phyloP scores from a whole-genome alignment of 1,140 invertebrate species.

The Hydropsyche tenuis region DNA sequence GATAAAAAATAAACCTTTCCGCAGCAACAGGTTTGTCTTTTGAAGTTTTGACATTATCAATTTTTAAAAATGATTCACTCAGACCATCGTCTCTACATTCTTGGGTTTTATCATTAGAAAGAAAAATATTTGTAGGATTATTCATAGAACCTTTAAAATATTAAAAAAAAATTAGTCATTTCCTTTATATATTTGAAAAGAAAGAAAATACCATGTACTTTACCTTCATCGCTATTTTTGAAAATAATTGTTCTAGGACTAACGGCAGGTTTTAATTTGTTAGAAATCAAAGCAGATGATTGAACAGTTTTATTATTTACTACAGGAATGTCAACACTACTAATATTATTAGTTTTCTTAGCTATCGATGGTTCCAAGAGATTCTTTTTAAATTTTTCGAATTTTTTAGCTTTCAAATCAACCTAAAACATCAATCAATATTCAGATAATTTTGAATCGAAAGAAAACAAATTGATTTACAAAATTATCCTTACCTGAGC shows the following conservation, averaged over 20 bases:
- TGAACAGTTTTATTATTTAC: neutral
- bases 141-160: neutral
- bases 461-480: neutral
- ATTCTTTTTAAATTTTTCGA: conserved; percentile 8
- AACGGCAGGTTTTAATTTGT: conserved; percentile 2
- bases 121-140: neutral
- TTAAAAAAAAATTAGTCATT: conserved; percentile 3
- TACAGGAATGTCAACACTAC: neutral
- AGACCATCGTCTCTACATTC: neutral
- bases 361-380: neutral
- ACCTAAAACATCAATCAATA: conserved; percentile 4
- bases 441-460: neutral
- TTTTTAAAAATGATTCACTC: too few species aligned
- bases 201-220: neutral
- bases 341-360: neutral
- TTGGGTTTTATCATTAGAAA: neutral
- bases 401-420: conserved; percentile 29
- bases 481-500: conserved; percentile 29
- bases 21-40: conserved; percentile 12
- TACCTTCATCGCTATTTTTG: neutral
- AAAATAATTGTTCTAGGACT: conserved; percentile 25
- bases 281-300: neutral
- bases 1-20: conserved; percentile 3
- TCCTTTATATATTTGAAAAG: neutral
- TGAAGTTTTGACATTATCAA: too few species aligned